Base-by-base conservation (phyloP, 2,888 invertebrate genomes). In the Sesia apiformis region DNA sequence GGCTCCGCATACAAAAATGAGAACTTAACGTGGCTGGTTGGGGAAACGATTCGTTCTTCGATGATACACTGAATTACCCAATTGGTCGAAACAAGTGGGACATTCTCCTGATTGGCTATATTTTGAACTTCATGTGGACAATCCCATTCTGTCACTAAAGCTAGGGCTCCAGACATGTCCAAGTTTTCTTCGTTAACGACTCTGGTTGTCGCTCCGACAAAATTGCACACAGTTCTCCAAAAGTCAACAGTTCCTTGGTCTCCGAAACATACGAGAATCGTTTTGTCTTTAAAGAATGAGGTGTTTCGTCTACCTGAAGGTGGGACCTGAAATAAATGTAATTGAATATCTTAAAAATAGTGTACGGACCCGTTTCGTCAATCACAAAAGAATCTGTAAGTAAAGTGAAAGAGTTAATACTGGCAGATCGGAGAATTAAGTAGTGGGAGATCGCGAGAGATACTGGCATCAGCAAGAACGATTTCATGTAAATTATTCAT, bases 31-130 rank as follows among this genome's bases (percentile, higher is more conserved):
- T 91, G 90, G 57, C 82, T 77, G 63, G 90, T 85, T 4, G 90
- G 88, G 0, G 79, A 64, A 59, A 91, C 76, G 42, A 90, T 76
- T 55, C 85, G 84, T 3, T 93, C 93, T 63, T 92, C 91, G 57
- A 94, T 91, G 46, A 94, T 79, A 63, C 92, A 92, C 65, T 94
- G 94, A 4, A 93, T 89, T 1, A 94, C 83, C 94, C 94, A 95
- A 3, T 91, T 91, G 0, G 93, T 92, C 0, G 93, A 92, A 0
- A 94, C 92, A 0, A 94, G 66, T 0, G 94, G 93, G n/a, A 92
- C 84, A 55, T 84, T 88, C 65, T 91, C 90, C 53, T 90, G 82
- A 55, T 86, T 83, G 0, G 93, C 93, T 56, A 86, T 88, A 57
- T 88, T 88, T 52, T 88, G 88, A 0, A 88, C 70, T 66, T 90